Conservation (phyloP, 2,888 invertebrate genomes). For the Tenthredo notha region DNA sequence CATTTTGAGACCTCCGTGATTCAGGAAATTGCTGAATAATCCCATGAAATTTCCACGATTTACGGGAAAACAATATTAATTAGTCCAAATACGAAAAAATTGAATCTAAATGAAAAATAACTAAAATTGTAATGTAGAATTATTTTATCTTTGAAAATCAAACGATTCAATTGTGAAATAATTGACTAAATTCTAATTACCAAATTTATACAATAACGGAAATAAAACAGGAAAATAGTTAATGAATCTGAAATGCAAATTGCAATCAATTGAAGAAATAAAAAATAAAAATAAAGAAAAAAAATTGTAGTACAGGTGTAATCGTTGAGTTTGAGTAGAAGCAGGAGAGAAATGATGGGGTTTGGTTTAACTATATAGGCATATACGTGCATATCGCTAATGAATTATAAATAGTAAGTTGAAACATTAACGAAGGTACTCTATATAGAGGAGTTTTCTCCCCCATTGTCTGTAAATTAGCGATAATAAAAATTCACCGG, state of each 20-base stretch:
- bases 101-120: no score
- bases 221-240: neutral
- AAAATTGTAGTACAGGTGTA: neutral
- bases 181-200: no score
- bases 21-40: no score
- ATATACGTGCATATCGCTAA: neutral
- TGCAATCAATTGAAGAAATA: neutral
- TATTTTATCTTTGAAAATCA: no score
- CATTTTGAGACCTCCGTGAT: neutral
- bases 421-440: slow-evolving; percentile 28
- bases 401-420: slow-evolving; percentile 2
- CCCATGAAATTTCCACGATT: no score
- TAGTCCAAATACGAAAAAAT: no score
- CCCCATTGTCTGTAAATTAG: slow-evolving; percentile 19
- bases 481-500: neutral
- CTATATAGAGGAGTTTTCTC: neutral
- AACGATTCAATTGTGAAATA: no score
- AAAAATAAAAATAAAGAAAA: neutral
- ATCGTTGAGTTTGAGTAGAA: neutral
- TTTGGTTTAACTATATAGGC: neutral
- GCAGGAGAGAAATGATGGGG: neutral
- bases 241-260: slow-evolving; percentile 3
- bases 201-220: neutral
- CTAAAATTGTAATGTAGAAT: no score
- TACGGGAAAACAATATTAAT: no score